Conservation (phyloP, 2,888 invertebrate species). For the Glaucopsyche alexis region DNA sequence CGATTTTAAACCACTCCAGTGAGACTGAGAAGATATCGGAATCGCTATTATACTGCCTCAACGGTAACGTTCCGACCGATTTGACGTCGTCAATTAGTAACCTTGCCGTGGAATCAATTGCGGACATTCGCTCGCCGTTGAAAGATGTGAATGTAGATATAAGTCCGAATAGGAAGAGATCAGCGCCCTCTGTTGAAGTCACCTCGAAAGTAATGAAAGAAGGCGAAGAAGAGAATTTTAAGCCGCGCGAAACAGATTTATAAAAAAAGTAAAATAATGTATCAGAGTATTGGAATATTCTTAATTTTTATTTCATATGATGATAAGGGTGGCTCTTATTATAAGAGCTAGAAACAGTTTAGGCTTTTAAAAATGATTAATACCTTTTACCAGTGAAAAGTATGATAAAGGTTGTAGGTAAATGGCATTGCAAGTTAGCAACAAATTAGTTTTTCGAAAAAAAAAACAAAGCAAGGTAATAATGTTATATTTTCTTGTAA, state of each 20-base stretch:
- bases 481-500: constrained; percentile 20
- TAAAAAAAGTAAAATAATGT: constrained; percentile 42
- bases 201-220: constrained; percentile 60
- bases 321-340: too few species aligned
- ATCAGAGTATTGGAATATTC: not conserved
- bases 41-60: constrained; percentile 85
- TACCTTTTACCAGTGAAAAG: too few species aligned
- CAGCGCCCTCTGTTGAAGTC: constrained; percentile 47
- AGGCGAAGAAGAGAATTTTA: constrained; percentile 54
- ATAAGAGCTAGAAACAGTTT: too few species aligned
- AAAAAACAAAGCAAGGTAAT: not conserved
- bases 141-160: constrained; percentile 57
- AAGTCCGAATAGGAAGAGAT: constrained; percentile 67
- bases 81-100: constrained; percentile 67
- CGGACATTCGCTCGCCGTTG: constrained; percentile 55
- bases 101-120: constrained; percentile 55
- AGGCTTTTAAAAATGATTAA: too few species aligned
- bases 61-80: constrained; percentile 82
- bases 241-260: constrained; percentile 67
- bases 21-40: constrained; percentile 82
- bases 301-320: not conserved
- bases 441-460: too few species aligned
- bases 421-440: too few species aligned
- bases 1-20: constrained; percentile 86
- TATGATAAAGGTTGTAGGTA: too few species aligned